Percentiles rank a stretch among this genome's conserved stretches.
phyloP scores from a whole-genome alignment of 2,113 vertebrate species.

The Leucosticte australis region DNA sequence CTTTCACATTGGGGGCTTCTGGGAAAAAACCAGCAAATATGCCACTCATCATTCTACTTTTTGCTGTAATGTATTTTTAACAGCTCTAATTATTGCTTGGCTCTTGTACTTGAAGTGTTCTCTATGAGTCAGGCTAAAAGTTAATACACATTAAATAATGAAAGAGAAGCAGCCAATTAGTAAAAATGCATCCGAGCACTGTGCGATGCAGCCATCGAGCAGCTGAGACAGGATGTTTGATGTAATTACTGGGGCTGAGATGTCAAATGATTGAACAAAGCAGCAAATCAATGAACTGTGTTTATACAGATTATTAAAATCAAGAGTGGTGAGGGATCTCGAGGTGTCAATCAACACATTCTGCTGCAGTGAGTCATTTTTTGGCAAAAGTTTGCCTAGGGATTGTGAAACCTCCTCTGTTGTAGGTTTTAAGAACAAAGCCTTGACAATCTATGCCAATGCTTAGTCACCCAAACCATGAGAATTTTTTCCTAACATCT shows the following conservation, averaged over 20 bases:
- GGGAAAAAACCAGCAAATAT: not conserved
- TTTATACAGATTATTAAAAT: not conserved
- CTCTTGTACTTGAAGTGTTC: not conserved
- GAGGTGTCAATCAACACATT: conserved; percentile 22
- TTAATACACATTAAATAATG: not conserved
- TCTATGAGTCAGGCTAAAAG: conserved; percentile 25
- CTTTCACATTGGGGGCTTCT: not conserved
- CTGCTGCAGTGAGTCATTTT: conserved; percentile 22
- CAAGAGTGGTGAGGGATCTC: not conserved
- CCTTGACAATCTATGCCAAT: not conserved
- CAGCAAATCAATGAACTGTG: conserved; percentile 8
- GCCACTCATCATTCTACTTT: not conserved
- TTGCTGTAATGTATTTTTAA: conserved; percentile 15
- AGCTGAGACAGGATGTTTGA: not conserved
- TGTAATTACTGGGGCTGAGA: conserved; percentile 22
- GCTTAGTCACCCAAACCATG: not conserved
- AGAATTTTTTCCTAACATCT: not conserved
- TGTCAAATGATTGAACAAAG: conserved; percentile 38
- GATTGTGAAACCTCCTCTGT: conserved; percentile 10
- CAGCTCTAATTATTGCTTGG: conserved; percentile 23
- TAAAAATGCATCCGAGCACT: not conserved
- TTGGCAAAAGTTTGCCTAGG: conserved; percentile 11
- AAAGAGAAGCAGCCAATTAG: conserved; percentile 6
- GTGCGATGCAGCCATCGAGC: not conserved
- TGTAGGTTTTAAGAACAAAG: conserved; percentile 28